Evolutionary conservation across 2,113 vertebrate species (phyloP).

Genomic region (Lampris incognitus): DNA sequence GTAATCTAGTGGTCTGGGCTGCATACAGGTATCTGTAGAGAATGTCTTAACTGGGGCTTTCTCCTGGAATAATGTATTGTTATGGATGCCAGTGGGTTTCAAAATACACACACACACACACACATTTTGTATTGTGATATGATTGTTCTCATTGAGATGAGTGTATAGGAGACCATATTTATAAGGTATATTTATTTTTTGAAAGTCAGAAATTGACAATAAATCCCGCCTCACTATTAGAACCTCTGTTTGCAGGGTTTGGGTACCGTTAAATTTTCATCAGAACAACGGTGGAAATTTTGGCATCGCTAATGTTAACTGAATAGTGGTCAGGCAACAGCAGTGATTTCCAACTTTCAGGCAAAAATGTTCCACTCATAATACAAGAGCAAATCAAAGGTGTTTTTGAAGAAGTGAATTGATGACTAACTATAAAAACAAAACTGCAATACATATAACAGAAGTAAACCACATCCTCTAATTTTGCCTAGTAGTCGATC

Average conservation of each 20-base stretch:
- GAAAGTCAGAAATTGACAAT: slow-evolving; percentile 52
- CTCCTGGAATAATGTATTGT: slow-evolving; percentile 31
- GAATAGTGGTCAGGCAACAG: slow-evolving; percentile 1
- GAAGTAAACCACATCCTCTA: no score
- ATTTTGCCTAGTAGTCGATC: no score
- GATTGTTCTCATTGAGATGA: slow-evolving; percentile 73
- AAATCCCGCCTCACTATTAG: slow-evolving; percentile 36
- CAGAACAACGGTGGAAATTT: slow-evolving; percentile 50
- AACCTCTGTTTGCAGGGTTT: slow-evolving; percentile 30
- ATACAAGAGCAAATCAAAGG: not conserved
- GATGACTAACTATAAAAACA: no score
- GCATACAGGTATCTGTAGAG: slow-evolving; percentile 59
- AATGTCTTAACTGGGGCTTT: slow-evolving; percentile 27
- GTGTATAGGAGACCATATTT: slow-evolving; percentile 42
- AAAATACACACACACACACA: slow-evolving; percentile 5
- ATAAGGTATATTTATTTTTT: slow-evolving; percentile 64
- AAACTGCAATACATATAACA: no score
- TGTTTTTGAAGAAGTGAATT: no score
- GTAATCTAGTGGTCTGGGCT: slow-evolving; percentile 46
- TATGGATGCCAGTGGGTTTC: slow-evolving; percentile 9
- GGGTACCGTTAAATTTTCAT: slow-evolving; percentile 46
- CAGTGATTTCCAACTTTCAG: slow-evolving; percentile 10
- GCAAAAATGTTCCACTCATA: not conserved
- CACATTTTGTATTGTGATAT: slow-evolving; percentile 47
- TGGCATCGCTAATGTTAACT: slow-evolving; percentile 26